Percentiles rank a stretch among this genome's conserved stretches.
phyloP scores from a whole-genome alignment of 2,888 invertebrate genomes.

The Frankliniella fusca region DNA sequence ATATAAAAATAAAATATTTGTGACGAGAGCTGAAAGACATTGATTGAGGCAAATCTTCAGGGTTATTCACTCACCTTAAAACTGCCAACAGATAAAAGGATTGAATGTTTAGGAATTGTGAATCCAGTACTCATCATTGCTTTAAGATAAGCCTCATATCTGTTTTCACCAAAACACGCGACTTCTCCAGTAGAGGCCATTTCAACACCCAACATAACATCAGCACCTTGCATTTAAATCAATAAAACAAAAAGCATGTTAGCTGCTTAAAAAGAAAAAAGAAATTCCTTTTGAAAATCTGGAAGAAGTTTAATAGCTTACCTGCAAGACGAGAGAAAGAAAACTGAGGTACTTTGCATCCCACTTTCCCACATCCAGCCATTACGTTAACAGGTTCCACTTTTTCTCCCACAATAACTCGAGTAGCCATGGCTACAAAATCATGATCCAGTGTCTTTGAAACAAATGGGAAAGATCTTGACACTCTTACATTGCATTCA shows the following conservation, averaged over 20 bases:
- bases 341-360: conserved; percentile 97
- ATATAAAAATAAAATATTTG: conserved; percentile 23
- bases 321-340: conserved; percentile 93
- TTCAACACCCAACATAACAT: conserved; percentile 97
- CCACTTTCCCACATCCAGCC: conserved; percentile 81
- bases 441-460: conserved; percentile 97
- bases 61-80: conserved; percentile 69
- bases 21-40: conserved; percentile 27
- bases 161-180: conserved; percentile 97
- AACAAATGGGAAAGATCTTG: conserved; percentile 98
- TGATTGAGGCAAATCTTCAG: conserved; percentile 34
- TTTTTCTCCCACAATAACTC: conserved; percentile 81
- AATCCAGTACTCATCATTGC: conserved; percentile 98
- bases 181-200: conserved; percentile 99
- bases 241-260: conserved; percentile 1
- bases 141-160: conserved; percentile 96
- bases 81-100: conserved; percentile 92
- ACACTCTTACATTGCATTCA: conserved; percentile 97
- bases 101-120: conserved; percentile 86
- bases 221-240: conserved; percentile 63
- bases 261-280: not conserved
- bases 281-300: not conserved
- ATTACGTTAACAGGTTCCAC: conserved; percentile 81
- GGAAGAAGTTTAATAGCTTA: conserved; percentile 38
- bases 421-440: conserved; percentile 95